phyloP scores from a whole-genome alignment of 2,113 vertebrate species.

The Paramormyrops kingsleyae region DNA sequence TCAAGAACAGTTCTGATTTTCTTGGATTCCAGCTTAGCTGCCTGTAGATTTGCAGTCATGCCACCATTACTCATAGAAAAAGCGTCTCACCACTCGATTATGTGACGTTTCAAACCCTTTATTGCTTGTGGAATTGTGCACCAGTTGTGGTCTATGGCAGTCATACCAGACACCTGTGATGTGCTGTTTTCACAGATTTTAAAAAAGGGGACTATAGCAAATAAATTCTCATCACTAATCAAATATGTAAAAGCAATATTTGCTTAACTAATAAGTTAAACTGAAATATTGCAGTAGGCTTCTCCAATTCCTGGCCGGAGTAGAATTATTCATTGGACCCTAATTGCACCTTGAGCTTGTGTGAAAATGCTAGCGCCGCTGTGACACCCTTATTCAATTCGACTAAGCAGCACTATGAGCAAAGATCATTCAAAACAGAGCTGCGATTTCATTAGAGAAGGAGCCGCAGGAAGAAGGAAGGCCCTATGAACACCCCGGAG shows the following conservation, averaged over 20 bases:
- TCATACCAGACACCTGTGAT: neutral
- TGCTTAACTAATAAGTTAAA: constrained; percentile 23
- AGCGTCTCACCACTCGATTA: neutral
- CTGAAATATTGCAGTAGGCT: constrained; percentile 16
- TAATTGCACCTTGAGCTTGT: constrained; percentile 25
- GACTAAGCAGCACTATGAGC: constrained; percentile 13
- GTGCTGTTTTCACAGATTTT: neutral
- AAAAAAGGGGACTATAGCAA: neutral
- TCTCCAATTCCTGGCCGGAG: neutral
- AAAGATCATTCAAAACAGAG: constrained; percentile 30
- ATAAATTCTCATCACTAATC: constrained; percentile 15
- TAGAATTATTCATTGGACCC: constrained; percentile 15
- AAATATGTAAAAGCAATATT: constrained; percentile 28
- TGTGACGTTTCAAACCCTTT: neutral
- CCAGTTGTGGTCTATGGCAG: neutral
- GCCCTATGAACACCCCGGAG: neutral
- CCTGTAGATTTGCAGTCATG: neutral
- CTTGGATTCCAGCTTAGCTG: neutral
- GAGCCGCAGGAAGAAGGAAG: neutral
- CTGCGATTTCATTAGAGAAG: constrained; percentile 16
- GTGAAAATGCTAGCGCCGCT: constrained; percentile 11
- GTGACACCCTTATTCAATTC: constrained; percentile 26
- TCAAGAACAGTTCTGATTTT: neutral
- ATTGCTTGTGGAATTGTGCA: neutral
- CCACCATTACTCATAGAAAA: too few species aligned